These are phyloP conservation scores for Philotrypesis tridentata DNA, from an alignment of 1,140 invertebrate genomes.

Conservation along the genomic window DNA sequence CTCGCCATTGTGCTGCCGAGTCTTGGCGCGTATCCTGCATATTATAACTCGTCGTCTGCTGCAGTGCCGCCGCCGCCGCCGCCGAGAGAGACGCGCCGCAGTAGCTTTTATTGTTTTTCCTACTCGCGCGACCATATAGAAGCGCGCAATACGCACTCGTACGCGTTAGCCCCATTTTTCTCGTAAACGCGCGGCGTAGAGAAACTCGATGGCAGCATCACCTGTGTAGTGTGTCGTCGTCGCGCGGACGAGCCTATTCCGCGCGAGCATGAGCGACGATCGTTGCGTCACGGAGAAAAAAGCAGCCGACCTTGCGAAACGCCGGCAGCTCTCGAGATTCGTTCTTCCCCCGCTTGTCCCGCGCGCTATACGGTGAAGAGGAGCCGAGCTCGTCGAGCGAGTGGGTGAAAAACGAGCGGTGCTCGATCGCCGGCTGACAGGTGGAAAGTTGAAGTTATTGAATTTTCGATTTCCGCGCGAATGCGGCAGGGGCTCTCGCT, in stretches of 20 bases:
- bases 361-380: neutral
- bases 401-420: conserved; percentile 25
- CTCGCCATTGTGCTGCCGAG: conserved; percentile 51
- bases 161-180: neutral
- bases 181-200: no score
- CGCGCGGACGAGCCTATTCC: no score
- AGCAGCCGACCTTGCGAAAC: conserved; percentile 28
- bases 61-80: neutral
- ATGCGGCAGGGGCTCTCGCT: neutral
- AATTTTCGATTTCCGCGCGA: conserved; percentile 45
- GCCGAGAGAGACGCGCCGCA: no score
- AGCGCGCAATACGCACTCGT: neutral
- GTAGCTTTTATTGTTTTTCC: neutral
- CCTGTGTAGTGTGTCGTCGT: no score
- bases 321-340: neutral
- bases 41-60: no score
- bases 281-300: conserved; percentile 23
- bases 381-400: neutral
- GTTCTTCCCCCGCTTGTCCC: no score
- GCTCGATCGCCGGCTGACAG: conserved; percentile 28
- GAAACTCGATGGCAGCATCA: no score
- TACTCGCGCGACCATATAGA: neutral
- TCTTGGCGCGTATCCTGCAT: neutral
- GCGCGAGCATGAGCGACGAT: no score
- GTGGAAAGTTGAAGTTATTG: conserved; percentile 37